Conservation (phyloP, 2,888 invertebrate species). For the Rosalia funebris region DNA sequence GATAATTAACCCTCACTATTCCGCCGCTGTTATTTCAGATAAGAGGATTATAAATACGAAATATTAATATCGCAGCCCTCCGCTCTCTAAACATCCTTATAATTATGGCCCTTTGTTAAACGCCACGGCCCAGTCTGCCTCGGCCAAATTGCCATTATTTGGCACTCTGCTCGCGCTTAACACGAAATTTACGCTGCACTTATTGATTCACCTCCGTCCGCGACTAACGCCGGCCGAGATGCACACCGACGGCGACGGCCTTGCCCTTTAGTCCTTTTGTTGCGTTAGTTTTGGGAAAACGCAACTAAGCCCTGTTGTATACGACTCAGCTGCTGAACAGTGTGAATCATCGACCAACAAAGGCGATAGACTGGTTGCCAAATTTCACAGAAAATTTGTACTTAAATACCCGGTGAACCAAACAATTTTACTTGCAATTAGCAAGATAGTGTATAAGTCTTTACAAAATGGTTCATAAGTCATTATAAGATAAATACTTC, state of each 20-base stretch:
- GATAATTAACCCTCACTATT: slow-evolving; percentile 44
- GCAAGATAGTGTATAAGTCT: too few species aligned
- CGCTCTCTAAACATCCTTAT: slow-evolving; percentile 9
- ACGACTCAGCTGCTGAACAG: not conserved
- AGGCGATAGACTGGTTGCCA: too few species aligned
- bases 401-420: too few species aligned
- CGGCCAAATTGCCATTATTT: slow-evolving; percentile 17
- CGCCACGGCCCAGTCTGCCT: not conserved
- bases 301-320: not conserved
- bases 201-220: slow-evolving; percentile 4
- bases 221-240: too few species aligned
- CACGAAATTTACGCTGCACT: slow-evolving; percentile 14
- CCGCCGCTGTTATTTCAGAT: slow-evolving; percentile 44
- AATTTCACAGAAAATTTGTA: too few species aligned
- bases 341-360: too few species aligned
- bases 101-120: slow-evolving; percentile 19
- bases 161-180: slow-evolving; percentile 1
- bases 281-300: not conserved
- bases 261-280: not conserved
- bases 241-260: not conserved
- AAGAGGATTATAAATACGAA: slow-evolving; percentile 52
- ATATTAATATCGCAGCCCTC: slow-evolving; percentile 42
- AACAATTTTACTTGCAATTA: too few species aligned
- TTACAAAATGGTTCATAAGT: too few species aligned
- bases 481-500: too few species aligned